Evolutionary conservation across 2,113 vertebrate species (phyloP).

Genomic region (Perca flavescens): DNA sequence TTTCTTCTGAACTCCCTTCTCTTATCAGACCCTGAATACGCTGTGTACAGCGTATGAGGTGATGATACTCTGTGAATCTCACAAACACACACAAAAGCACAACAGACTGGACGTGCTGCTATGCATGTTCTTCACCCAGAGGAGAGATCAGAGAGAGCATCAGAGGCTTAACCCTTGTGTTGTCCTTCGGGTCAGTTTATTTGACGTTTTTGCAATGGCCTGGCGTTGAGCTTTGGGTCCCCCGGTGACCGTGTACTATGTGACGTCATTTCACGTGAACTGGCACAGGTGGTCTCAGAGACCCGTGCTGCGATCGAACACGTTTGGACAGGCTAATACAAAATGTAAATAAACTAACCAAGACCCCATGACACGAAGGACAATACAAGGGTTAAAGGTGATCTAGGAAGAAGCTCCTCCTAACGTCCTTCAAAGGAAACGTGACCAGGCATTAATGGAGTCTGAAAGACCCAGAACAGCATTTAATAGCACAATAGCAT

Average conservation of each 20-base stretch:
- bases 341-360: too few species aligned
- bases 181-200: too few species aligned
- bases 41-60: conserved; percentile 19
- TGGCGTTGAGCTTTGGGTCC: too few species aligned
- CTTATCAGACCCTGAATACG: conserved; percentile 46
- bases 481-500: conserved; percentile 16
- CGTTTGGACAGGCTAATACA: too few species aligned
- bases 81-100: conserved; percentile 31
- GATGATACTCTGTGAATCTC: conserved; percentile 40
- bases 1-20: conserved; percentile 44
- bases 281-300: too few species aligned
- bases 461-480: conserved; percentile 13
- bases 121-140: conserved; percentile 54
- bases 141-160: conserved; percentile 37
- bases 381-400: neutral
- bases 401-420: conserved; percentile 30
- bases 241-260: too few species aligned
- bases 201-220: too few species aligned
- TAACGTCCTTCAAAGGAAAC: conserved; percentile 33
- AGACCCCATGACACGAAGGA: too few species aligned
- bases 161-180: neutral
- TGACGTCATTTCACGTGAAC: too few species aligned
- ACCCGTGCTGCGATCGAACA: too few species aligned
- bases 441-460: conserved; percentile 32
- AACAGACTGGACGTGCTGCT: conserved; percentile 64